Base-by-base conservation (phyloP, 2,797 vertebrate species). In the Parauchenoglanis punctatus region DNA sequence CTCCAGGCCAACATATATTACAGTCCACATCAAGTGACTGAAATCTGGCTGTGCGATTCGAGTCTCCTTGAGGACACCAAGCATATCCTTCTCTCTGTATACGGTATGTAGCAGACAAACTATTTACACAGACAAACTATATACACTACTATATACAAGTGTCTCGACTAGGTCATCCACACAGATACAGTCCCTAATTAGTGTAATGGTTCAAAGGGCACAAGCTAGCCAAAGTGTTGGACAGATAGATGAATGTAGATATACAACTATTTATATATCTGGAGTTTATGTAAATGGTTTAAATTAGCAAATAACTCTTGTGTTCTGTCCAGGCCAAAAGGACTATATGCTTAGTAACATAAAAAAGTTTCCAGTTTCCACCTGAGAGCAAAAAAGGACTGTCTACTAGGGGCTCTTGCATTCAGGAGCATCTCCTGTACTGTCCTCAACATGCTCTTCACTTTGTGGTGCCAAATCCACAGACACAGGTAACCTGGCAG, bases 1-100 rank as follows among this genome's bases (percentile, higher is more conserved):
- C 82, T 78, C 5, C 56, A 88, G 56, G 54, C 52, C 67, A 78
- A 46, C 63, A 59, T 12, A 83, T 72, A 77, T 56, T 83, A 67
- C 0, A 54, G 61, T 78, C 61, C 65, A 56, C 61, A 65, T 17
- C 49, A 84, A 52, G 23, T 5, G 44, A 83, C 17, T 70, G 77
- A 59, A 28, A 25, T 35, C 4, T 44, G n/a, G 28, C 75, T 35
- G 25, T 44, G 44, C 4, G 17, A 23, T 77, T 61, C 25, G 23
- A 44, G 35, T 15, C n/a, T 77, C n/a, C n/a, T 77, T 54, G 7
- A n/a, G 20, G 44, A 77, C n/a, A 31, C n/a, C n/a, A 25, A 28
- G n/a, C 52, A 56, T 31, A 59, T 80, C 18, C 7, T 2, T 23
- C 31, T 59, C 31, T 31, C 5, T 80, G n/a, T 18, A 80, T 40